These are phyloP conservation scores for Tetrax tetrax DNA, from an alignment of 2,113 vertebrate species.

Conservation along the genomic window DNA sequence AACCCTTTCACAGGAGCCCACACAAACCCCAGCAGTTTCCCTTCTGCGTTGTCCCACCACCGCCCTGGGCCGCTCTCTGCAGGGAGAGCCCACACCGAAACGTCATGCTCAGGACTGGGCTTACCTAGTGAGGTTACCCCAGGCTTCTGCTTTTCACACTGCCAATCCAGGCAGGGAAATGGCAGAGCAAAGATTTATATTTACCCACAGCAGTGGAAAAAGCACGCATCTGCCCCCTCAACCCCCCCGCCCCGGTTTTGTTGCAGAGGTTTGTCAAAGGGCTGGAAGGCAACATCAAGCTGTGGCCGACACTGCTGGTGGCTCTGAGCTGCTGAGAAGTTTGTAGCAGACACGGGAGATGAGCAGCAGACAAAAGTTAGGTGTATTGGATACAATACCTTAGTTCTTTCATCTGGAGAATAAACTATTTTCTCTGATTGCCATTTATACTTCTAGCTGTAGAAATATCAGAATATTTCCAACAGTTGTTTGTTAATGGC, in stretches of 20 bases:
- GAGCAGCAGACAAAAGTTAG: background rate
- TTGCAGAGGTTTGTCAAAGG: background rate
- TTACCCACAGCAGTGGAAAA: background rate
- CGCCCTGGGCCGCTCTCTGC: rapidly evolving
- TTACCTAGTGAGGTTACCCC: background rate
- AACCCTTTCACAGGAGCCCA: background rate
- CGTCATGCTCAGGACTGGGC: rapidly evolving
- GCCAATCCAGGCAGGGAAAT: background rate
- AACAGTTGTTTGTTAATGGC: background rate
- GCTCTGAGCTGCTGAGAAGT: background rate
- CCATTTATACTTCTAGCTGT: background rate
- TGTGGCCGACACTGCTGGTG: background rate
- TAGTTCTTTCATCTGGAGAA: background rate
- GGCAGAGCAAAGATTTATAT: background rate
- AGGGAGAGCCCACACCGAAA: background rate
- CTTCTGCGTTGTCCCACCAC: background rate
- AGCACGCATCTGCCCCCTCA: rapidly evolving
- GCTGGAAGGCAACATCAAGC: background rate
- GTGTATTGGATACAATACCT: background rate
- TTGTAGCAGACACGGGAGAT: background rate
- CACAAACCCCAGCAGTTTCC: background rate
- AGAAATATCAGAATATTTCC: background rate
- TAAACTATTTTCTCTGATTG: background rate
- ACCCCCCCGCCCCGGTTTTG: rapidly evolving
- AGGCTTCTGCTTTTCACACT: background rate